Evolutionary conservation across 2,888 invertebrate genomes (phyloP).

Genomic region (Cabera pusaria): DNA sequence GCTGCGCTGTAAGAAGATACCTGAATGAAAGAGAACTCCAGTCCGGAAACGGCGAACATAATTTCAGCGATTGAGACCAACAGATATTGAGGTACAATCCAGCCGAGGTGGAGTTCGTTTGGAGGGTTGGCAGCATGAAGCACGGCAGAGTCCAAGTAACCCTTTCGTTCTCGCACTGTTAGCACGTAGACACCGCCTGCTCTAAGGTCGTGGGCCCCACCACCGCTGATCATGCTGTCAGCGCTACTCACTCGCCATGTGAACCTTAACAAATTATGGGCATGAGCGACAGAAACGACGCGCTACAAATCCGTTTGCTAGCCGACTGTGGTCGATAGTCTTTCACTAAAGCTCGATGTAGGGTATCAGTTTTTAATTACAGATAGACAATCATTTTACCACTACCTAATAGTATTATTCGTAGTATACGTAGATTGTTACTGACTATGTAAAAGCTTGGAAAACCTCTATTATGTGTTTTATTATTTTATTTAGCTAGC

Average conservation of each 20-base stretch:
- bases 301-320: too few species aligned
- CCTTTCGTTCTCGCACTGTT: constrained; percentile 77
- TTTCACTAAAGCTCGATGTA: too few species aligned
- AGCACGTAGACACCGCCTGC: constrained; percentile 83
- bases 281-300: too few species aligned
- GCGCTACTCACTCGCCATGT: constrained; percentile 63
- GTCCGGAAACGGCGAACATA: constrained; percentile 91
- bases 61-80: constrained; percentile 92
- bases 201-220: constrained; percentile 58
- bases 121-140: constrained; percentile 85
- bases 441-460: too few species aligned
- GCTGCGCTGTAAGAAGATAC: too few species aligned
- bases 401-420: too few species aligned
- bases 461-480: too few species aligned
- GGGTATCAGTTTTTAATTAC: too few species aligned
- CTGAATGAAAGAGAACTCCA: constrained; percentile 93
- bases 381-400: too few species aligned
- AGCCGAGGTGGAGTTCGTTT: constrained; percentile 87
- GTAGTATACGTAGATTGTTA: too few species aligned
- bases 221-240: constrained; percentile 55
- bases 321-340: too few species aligned
- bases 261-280: constrained; percentile 43
- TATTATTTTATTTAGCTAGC: too few species aligned
- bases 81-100: constrained; percentile 91
- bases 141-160: constrained; percentile 77